Evolutionary conservation across 1,140 invertebrate species (phyloP), one percentile per base, ranked within the genome.

Genomic region (Euschistus heros): DNA sequence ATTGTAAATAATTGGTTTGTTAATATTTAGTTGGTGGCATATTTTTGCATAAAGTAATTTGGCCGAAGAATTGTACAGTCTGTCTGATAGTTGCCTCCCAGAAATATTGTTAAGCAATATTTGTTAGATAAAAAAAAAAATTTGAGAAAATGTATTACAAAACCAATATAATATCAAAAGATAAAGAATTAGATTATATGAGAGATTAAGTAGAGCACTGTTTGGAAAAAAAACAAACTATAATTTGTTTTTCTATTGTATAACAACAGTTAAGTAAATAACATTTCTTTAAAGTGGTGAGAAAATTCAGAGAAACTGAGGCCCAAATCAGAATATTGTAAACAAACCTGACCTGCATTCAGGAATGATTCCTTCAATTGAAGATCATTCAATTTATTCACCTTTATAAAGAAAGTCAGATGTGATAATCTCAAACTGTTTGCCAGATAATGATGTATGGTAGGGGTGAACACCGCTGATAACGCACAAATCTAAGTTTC

Each of bases 181-280:
- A n/a, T 59, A 50, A 66, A 66, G n/a, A 65, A 27, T 20, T 66
- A 66, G 65, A 66, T 10, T 62, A 59, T 66, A 66, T 66, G 65
- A 62, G 65, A 42, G 61, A 60, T 66, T 61, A 63, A 63, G 61
- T 66, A 66, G 61, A 66, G 57, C 42, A 66, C 30, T 63, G 65
- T 66, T 66, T 52, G n/a, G 44, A 26, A 44, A 62, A 27, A 44
- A n/a, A n/a, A n/a, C 27, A 15, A 18, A n/a, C 18, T 24, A 37
- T 14, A 52, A 55, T 65, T 59, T 20, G 59, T 66, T 66, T 50
- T 62, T 61, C 54, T 66, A 62, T 24, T 66, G 65, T 66, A 62
- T 30, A 60, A 20, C 37, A 47, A 52, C 26, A 54, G 54, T 13
- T 42, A 20, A 60, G 2, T 55, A 46, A 62, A 55, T 61, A n/a